Base-by-base conservation (phyloP, 2,888 invertebrate genomes). In the Thera obeliscata region DNA sequence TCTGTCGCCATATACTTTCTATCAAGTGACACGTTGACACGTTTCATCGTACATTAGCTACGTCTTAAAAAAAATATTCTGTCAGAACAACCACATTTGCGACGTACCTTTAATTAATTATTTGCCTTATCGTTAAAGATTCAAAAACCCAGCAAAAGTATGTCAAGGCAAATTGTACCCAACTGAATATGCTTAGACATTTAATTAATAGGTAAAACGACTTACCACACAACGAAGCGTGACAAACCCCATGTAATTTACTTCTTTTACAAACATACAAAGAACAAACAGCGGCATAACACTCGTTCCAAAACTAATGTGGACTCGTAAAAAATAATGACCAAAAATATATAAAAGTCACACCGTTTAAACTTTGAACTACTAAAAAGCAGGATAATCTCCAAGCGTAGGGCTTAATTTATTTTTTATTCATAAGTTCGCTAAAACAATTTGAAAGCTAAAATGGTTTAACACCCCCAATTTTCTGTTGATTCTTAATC, bases 301-400 rank as follows among this genome's bases (percentile, higher is more conserved):
- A 71, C 68, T 70, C 70, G 64, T 69, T 66, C 72, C 69, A 68
- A 70, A 73, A 74, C 71, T 67, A 74, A 72, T 63, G 69, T 67
- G 56, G 59, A 66, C 62, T 74, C 74, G 69, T 75, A 74, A 75
- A 75, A 75, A 75, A 72, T 70, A 72, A 75, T 70, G 69, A 66
- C 64, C 61, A 66, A 62, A 72, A 75, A 72, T 58, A 67, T 69
- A 67, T 70, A 70, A 74, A 75, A 75, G 74, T 75, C 62, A 36
- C 72, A 70, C 70, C 69, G 69, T 73, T 74, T 71, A 74, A 75
- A 74, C 69, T 71, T 75, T 62, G 67, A 72, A 69, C 72, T 64
- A 69, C 74, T 75, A 72, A 71, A 75, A 72, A 66, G 71, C 61
- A 72, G 74, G 74, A 75, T 75, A 66, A 70, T 67, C 67, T 61